Conservation (phyloP, 2,113 vertebrate species). For the Dipodomys ordii region DNA sequence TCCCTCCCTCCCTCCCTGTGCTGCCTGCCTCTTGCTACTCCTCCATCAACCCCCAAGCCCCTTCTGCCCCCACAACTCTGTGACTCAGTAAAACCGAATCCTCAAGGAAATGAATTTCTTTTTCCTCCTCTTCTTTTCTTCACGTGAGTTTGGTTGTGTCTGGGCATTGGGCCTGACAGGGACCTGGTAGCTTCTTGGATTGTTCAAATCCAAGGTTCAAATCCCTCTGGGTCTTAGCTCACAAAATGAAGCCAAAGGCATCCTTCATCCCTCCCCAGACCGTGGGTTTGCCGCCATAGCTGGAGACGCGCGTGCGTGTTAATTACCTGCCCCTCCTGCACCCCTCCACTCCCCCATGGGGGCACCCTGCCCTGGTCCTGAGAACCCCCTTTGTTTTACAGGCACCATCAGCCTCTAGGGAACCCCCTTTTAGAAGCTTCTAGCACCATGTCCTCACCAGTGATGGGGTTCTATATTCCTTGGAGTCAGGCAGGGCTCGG, state of each 20-base stretch:
- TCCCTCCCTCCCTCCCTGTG: too few species aligned
- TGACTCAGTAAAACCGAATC: background rate
- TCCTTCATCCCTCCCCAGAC: background rate
- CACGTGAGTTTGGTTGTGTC: background rate
- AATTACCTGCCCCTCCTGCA: background rate
- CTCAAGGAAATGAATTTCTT: background rate
- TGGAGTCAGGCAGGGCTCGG: background rate
- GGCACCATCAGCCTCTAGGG: slow-evolving; percentile 58
- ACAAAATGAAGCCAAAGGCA: slow-evolving; percentile 66
- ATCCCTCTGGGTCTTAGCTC: background rate
- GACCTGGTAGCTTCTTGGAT: background rate
- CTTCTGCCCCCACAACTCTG: background rate
- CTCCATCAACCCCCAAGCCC: too few species aligned
- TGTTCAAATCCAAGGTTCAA: slow-evolving; percentile 40
- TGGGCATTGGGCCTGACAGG: background rate
- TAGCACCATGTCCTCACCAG: slow-evolving; percentile 51
- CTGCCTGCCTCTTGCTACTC: too few species aligned
- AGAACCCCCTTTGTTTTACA: slow-evolving; percentile 64
- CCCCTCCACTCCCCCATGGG: background rate
- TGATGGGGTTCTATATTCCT: slow-evolving; percentile 11
- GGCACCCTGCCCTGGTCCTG: background rate
- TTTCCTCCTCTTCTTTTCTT: background rate
- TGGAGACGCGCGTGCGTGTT: background rate
- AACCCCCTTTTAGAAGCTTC: slow-evolving; percentile 34
- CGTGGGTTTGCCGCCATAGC: background rate